A percentile compares a stretch with the other conserved stretches of the same genome.
Conservation (phyloP, 1,140 invertebrate species). For the Drosophila insularis region DNA sequence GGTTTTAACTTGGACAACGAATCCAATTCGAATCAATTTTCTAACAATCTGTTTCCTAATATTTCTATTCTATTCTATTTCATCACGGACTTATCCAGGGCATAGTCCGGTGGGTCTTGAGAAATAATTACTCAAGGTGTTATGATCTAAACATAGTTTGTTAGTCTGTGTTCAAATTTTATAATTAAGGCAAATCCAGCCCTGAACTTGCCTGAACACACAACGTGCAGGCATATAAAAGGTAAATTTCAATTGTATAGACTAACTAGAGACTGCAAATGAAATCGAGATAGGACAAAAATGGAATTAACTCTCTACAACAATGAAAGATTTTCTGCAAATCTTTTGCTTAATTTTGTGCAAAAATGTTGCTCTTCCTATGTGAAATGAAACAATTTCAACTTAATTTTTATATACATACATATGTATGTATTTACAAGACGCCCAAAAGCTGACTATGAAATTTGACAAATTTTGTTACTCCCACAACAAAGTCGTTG, state of each 20-base stretch:
- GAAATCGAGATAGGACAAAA: conserved; percentile 1
- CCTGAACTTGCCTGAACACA: neutral
- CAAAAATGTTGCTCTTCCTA: neutral
- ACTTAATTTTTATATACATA: conserved; percentile 2
- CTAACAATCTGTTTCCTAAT: too few relatives aligned
- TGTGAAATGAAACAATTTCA: neutral
- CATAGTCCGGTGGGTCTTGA: too few relatives aligned
- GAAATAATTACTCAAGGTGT: too few relatives aligned
- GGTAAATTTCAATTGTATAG: conserved; percentile 59
- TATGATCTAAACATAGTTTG: too few relatives aligned
- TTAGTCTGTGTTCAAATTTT: too few relatives aligned
- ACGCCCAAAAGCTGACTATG: conserved; percentile 53
- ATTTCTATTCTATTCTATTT: too few relatives aligned
- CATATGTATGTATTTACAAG: too few relatives aligned
- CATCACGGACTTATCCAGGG: too few relatives aligned
- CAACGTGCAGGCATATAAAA: conserved; percentile 47
- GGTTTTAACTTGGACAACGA: too few relatives aligned
- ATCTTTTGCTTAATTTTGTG: conserved; percentile 13
- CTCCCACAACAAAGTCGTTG: conserved; percentile 17
- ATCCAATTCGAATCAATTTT: too few relatives aligned
- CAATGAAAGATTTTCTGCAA: conserved; percentile 1
- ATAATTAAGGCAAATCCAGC: neutral
- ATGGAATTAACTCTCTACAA: conserved; percentile 24
- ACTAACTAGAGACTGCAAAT: conserved; percentile 11
- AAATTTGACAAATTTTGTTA: conserved; percentile 52